phyloP scores from a whole-genome alignment of 1,140 invertebrate species.

The Drosophila chauvacae region DNA sequence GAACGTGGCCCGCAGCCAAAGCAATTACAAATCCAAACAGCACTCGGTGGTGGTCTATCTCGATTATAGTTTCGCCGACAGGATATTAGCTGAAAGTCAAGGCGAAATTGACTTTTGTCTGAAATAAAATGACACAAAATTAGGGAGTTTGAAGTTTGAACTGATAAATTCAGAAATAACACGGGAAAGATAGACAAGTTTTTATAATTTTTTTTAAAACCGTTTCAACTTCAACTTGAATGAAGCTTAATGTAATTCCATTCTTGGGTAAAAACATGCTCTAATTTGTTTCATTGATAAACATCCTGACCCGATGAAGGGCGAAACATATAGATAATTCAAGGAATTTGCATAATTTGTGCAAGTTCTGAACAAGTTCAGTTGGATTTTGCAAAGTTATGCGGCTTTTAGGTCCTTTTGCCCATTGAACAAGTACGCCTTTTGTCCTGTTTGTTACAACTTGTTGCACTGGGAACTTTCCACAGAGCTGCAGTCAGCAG shows the following conservation, averaged over 20 bases:
- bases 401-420: constrained; percentile 32
- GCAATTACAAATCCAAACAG: constrained; percentile 76
- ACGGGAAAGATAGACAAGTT: background rate
- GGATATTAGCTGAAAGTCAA: constrained; percentile 76
- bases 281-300: constrained; percentile 69
- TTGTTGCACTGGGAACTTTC: constrained; percentile 45
- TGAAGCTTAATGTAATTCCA: too few relatives aligned
- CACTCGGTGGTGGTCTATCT: constrained; percentile 51
- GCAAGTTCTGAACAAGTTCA: constrained; percentile 10
- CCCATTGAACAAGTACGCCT: constrained; percentile 24
- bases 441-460: constrained; percentile 37
- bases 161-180: background rate
- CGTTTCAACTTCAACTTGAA: background rate
- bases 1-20: constrained; percentile 57
- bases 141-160: background rate
- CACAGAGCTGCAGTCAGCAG: constrained; percentile 28
- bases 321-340: constrained; percentile 34
- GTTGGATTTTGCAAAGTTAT: constrained; percentile 26
- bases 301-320: background rate
- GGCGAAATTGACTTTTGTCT: constrained; percentile 60
- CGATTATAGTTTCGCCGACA: constrained; percentile 77
- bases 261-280: background rate
- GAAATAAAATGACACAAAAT: background rate
- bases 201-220: background rate
- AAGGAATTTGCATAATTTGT: constrained; percentile 47